These are phyloP conservation scores for Paramacrobiotus metropolitanus DNA, from an alignment of 1,140 invertebrate species.

Conservation along the genomic window DNA sequence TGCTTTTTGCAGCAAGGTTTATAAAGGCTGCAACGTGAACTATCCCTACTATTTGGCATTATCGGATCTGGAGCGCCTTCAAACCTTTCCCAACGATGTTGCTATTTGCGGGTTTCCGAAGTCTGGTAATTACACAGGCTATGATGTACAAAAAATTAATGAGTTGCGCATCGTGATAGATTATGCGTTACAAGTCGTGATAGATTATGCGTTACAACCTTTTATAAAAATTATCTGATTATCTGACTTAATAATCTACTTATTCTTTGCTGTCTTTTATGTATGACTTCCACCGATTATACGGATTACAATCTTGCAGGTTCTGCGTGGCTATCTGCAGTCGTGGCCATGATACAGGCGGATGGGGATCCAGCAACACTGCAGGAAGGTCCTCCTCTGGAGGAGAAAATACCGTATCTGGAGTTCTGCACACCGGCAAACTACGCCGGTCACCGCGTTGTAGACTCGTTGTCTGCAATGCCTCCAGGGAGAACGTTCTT, in stretches of 20 bases:
- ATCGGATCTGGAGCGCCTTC: slow-evolving; percentile 1
- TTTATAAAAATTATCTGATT: too few relatives aligned
- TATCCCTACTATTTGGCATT: neutral
- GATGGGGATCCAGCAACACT: neutral
- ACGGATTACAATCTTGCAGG: neutral
- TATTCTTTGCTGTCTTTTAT: neutral
- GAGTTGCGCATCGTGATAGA: too few relatives aligned
- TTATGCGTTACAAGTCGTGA: too few relatives aligned
- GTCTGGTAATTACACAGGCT: neutral
- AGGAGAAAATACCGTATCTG: neutral
- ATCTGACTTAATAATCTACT: neutral
- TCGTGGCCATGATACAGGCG: neutral
- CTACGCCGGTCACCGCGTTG: neutral
- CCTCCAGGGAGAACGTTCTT: neutral
- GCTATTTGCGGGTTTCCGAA: slow-evolving; percentile 1
- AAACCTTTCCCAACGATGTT: neutral
- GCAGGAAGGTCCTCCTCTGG: neutral
- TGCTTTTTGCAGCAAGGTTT: neutral
- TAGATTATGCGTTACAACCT: too few relatives aligned
- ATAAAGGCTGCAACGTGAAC: slow-evolving; percentile 1
- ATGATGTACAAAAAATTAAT: neutral
- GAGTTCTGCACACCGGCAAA: slow-evolving; percentile 2
- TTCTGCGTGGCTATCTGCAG: neutral
- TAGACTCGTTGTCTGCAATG: neutral
- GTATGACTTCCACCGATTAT: neutral